Evolutionary conservation across 1,140 invertebrate genomes (phyloP).

Genomic region (Drosophila kikkawai): DNA sequence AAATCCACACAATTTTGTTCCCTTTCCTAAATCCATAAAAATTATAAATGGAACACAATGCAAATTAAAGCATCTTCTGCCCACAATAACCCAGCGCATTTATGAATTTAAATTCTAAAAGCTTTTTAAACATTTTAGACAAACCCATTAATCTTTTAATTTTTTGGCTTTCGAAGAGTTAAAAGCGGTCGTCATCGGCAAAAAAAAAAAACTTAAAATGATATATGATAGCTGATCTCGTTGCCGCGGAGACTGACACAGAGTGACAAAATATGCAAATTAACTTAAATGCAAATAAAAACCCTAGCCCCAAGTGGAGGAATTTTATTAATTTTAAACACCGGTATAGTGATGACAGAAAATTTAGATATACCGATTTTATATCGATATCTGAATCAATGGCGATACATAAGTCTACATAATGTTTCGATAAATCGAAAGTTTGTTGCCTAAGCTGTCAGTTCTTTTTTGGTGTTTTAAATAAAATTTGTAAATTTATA

Average conservation of each 20-base stretch:
- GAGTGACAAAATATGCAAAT: constrained; percentile 59
- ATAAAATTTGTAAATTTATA: background rate
- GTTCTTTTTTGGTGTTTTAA: background rate
- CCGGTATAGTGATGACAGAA: background rate
- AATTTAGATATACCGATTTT: background rate
- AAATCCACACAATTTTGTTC: constrained; percentile 11
- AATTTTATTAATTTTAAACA: constrained; percentile 23
- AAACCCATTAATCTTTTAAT: constrained; percentile 48
- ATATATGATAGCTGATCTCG: constrained; percentile 46
- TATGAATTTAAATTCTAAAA: constrained; percentile 46
- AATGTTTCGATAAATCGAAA: background rate
- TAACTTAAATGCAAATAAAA: constrained; percentile 12
- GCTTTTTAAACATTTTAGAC: constrained; percentile 43
- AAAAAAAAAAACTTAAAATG: constrained; percentile 33
- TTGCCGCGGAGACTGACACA: constrained; percentile 50
- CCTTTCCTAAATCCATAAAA: constrained; percentile 42
- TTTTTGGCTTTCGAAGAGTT: constrained; percentile 32
- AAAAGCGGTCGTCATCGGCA: constrained; percentile 56
- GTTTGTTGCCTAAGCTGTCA: background rate
- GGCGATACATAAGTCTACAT: background rate
- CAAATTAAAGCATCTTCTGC: constrained; percentile 20
- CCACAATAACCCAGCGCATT: constrained; percentile 31
- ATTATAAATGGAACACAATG: constrained; percentile 39
- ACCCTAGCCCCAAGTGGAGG: background rate
- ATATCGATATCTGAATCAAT: background rate